phyloP scores from a whole-genome alignment of 2,797 vertebrate genomes.

The Chrysolophus pictus region DNA sequence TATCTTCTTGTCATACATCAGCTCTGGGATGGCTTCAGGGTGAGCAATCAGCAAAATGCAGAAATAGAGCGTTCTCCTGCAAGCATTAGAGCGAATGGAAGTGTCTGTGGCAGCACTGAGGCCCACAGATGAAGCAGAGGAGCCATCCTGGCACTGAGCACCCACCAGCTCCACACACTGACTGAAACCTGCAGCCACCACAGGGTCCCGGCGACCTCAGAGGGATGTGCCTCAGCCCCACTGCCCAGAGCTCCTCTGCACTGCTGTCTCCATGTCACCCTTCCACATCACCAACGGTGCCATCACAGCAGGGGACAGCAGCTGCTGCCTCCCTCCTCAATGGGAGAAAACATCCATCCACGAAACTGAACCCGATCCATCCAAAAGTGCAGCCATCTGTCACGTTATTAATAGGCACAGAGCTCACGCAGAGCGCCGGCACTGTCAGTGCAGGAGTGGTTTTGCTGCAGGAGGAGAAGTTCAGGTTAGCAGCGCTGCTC shows the following conservation, averaged over 20 bases:
- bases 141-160: neutral
- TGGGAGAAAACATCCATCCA: constrained; percentile 17
- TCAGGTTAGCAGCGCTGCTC: neutral
- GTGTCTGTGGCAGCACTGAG: fast-evolving
- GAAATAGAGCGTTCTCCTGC: neutral
- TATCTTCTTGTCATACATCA: neutral
- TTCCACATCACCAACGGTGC: fast-evolving
- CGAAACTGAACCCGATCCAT: neutral
- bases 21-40: neutral
- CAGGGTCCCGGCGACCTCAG: neutral
- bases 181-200: neutral
- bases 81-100: fast-evolving
- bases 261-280: neutral
- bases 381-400: constrained; percentile 39
- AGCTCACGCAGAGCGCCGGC: neutral
- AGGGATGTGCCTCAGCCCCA: neutral
- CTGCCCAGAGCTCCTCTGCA: no score
- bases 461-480: neutral
- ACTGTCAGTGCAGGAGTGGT: neutral
- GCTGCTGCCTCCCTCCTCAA: constrained; percentile 1
- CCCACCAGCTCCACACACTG: fast-evolving
- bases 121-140: fast-evolving
- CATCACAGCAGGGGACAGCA: fast-evolving
- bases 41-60: neutral
- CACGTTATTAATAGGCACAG: constrained; percentile 44